phyloP scores from a whole-genome alignment of 2,888 invertebrate species.

The Agrochola litura region DNA sequence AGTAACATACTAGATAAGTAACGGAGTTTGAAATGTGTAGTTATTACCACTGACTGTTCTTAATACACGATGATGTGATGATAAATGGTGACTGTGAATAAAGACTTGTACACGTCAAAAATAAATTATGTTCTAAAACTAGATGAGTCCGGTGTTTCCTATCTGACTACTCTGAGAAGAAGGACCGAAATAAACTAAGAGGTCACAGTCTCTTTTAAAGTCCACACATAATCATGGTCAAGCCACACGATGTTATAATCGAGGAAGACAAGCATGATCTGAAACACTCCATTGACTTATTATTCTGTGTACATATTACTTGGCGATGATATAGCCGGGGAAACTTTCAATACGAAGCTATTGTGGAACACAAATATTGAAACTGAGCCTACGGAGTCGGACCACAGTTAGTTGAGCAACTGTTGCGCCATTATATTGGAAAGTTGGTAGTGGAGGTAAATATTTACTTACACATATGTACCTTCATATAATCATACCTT shows the following conservation, averaged over 20 bases:
- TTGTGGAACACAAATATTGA: slow-evolving; percentile 67
- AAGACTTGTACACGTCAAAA: neutral
- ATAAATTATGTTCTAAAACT: neutral
- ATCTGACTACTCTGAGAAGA: neutral
- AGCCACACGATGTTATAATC: neutral
- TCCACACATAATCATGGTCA: neutral
- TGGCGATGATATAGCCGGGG: slow-evolving; percentile 45
- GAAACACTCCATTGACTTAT: slow-evolving; percentile 17
- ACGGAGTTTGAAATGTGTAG: neutral
- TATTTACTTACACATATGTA: slow-evolving; percentile 28
- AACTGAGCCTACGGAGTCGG: slow-evolving; percentile 57
- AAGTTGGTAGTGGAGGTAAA: slow-evolving; percentile 31
- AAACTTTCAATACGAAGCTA: slow-evolving; percentile 65
- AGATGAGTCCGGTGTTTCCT: neutral
- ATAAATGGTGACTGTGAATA: no score
- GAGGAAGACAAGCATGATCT: neutral
- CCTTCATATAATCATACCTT: neutral
- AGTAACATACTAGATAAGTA: neutral
- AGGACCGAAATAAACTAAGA: neutral
- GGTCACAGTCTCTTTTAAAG: neutral
- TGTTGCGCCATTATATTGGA: slow-evolving; percentile 56
- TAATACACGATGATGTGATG: neutral
- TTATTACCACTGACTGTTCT: neutral
- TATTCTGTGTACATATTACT: slow-evolving; percentile 52
- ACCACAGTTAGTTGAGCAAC: slow-evolving; percentile 58